These are phyloP conservation scores for Uloborus plumipes DNA, from an alignment of 2,888 invertebrate genomes.

Conservation along the genomic window DNA sequence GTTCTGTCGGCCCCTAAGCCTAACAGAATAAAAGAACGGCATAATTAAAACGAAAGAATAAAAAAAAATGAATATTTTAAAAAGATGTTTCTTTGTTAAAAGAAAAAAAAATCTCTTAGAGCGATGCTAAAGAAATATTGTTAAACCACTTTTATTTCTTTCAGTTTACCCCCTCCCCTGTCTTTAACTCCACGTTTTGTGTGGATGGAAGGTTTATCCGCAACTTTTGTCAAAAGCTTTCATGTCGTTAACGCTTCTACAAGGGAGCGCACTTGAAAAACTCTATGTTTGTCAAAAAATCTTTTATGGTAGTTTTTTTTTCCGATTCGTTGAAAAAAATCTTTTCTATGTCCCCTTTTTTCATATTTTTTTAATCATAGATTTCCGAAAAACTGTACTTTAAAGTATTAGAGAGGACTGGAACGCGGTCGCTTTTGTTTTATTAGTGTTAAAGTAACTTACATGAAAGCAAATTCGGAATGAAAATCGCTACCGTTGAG, in stretches of 20 bases:
- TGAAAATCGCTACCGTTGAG: too few relatives aligned
- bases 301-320: slow-evolving; percentile 12
- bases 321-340: slow-evolving; percentile 4
- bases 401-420: slow-evolving; percentile 3
- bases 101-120: slow-evolving; percentile 10
- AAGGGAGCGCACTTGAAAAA: slow-evolving; percentile 24
- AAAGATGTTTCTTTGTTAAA: slow-evolving; percentile 18
- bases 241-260: slow-evolving; percentile 29
- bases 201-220: slow-evolving; percentile 9
- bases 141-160: slow-evolving; percentile 29
- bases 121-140: slow-evolving; percentile 27
- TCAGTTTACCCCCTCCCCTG: slow-evolving; percentile 20
- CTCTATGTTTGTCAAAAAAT: slow-evolving; percentile 26
- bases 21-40: too few relatives aligned
- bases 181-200: slow-evolving; percentile 17
- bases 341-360: slow-evolving; percentile 1
- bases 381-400: slow-evolving; percentile 18
- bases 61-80: slow-evolving; percentile 18
- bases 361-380: slow-evolving; percentile 21
- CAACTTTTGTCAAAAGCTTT: slow-evolving; percentile 30
- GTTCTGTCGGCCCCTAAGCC: too few relatives aligned
- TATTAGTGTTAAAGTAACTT: slow-evolving; percentile 3
- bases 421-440: slow-evolving; percentile 13
- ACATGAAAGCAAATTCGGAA: neutral
- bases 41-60: slow-evolving; percentile 4